Conservation (phyloP, 2,113 vertebrate genomes). For the Cebus imitator region DNA sequence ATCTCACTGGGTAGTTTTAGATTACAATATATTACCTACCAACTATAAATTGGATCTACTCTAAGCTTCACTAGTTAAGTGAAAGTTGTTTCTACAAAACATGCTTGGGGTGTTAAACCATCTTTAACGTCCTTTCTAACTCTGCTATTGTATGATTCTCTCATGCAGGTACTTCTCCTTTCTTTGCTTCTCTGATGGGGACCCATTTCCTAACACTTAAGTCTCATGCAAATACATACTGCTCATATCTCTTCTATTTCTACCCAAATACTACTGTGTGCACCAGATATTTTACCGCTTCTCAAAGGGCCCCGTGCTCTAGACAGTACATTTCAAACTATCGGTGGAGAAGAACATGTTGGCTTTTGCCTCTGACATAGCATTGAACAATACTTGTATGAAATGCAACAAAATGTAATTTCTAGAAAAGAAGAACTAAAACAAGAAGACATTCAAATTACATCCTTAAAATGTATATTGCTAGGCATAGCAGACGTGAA, state of each 20-base stretch:
- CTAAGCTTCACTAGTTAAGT: neutral
- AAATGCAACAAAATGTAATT: neutral
- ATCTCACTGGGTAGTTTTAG: neutral
- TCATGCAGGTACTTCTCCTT: neutral
- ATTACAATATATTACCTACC: neutral
- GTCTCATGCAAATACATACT: neutral
- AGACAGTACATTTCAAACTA: neutral
- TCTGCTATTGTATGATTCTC: neutral
- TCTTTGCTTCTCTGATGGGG: neutral
- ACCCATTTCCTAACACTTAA: neutral
- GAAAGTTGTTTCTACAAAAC: neutral
- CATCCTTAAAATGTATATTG: neutral
- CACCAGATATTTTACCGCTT: neutral
- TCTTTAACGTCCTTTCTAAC: neutral
- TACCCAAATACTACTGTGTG: neutral
- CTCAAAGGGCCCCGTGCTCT: neutral
- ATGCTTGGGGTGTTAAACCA: neutral
- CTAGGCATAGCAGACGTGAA: neutral
- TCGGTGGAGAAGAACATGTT: neutral
- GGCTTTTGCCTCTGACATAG: neutral
- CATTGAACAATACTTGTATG: neutral
- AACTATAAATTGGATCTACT: neutral
- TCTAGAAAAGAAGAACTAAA: neutral
- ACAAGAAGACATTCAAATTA: neutral
- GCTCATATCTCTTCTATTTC: neutral